These are phyloP conservation scores for Autographa gamma DNA, from an alignment of 2,888 invertebrate genomes.

Conservation along the genomic window DNA sequence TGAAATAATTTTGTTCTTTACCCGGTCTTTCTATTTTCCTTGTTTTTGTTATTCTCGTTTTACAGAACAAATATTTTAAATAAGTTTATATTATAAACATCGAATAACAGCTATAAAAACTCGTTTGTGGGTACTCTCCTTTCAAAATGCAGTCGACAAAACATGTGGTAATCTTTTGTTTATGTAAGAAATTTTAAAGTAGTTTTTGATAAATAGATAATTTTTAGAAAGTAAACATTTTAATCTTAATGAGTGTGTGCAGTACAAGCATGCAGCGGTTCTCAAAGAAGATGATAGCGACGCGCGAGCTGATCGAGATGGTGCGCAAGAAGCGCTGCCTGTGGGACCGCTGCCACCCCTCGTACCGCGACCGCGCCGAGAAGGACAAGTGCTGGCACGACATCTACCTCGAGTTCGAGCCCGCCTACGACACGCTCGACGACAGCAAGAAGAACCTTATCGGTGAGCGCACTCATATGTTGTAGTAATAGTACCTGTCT, in stretches of 20 bases:
- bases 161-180: no score
- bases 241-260: neutral
- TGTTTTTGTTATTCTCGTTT: no score
- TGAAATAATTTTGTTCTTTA: no score
- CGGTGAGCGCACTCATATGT: conserved; percentile 44
- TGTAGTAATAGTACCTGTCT: no score
- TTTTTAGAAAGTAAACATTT: neutral
- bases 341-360: conserved; percentile 59
- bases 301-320: conserved; percentile 63
- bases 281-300: conserved; percentile 53
- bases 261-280: conserved; percentile 41
- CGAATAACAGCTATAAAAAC: no score
- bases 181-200: no score
- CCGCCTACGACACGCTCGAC: conserved; percentile 59
- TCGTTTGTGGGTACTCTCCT: no score
- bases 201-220: no score
- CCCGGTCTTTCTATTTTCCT: no score
- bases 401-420: conserved; percentile 63
- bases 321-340: conserved; percentile 59
- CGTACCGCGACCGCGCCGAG: conserved; percentile 55
- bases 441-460: conserved; percentile 58
- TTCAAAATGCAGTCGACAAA: no score
- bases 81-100: no score
- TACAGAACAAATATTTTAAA: no score
- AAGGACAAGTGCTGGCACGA: conserved; percentile 63